Evolutionary conservation across 2,888 invertebrate species (phyloP).

Genomic region (Drosophila rellima): DNA sequence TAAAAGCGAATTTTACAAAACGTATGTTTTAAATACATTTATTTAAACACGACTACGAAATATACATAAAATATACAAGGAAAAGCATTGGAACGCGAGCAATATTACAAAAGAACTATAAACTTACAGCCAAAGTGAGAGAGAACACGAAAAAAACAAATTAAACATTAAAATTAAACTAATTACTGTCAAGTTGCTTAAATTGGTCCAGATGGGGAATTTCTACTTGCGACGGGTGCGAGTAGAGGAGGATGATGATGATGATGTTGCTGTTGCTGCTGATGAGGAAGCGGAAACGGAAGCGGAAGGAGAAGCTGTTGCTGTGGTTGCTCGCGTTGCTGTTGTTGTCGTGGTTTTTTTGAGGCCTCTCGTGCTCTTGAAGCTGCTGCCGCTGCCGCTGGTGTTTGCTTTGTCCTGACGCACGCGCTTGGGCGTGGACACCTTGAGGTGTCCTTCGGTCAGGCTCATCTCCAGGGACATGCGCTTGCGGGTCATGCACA

Average conservation of each 20-base stretch:
- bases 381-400: conserved; percentile 12
- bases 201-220: not conserved
- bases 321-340: conserved; percentile 1
- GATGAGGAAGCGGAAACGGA: not conserved
- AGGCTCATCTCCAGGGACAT: conserved; percentile 74
- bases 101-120: conserved; percentile 21
- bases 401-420: conserved; percentile 33
- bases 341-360: not conserved
- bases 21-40: conserved; percentile 24
- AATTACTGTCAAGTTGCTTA: conserved; percentile 17
- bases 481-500: conserved; percentile 80
- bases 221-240: conserved; percentile 35
- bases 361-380: conserved; percentile 1
- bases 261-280: too few relatives aligned
- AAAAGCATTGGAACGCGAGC: conserved; percentile 20
- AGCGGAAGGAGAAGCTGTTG: not conserved
- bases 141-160: conserved; percentile 20
- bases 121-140: conserved; percentile 8
- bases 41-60: conserved; percentile 35
- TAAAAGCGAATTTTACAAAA: not conserved
- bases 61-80: conserved; percentile 52
- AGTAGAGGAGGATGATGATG: not conserved
- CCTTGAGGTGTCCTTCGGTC: conserved; percentile 50
- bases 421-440: conserved; percentile 63
- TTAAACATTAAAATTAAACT: conserved; percentile 11